phyloP scores from a whole-genome alignment of 2,888 invertebrate genomes.

The Colostygia pectinataria region DNA sequence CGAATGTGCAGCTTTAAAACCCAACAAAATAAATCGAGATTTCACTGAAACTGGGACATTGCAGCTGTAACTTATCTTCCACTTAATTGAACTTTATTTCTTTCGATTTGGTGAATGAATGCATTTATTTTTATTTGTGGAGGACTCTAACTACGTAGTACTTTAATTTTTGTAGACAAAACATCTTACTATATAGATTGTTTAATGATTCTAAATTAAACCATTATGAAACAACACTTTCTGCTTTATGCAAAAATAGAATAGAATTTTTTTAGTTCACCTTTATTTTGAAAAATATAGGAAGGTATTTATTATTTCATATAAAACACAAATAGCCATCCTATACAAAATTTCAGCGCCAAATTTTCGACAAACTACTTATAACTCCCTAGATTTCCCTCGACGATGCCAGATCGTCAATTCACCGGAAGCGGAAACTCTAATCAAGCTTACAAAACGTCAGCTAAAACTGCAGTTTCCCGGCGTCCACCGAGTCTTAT shows the following conservation, averaged over 20 bases:
- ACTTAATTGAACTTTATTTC: conserved; percentile 15
- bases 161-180: no score
- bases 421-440: conserved; percentile 39
- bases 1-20: conserved; percentile 44
- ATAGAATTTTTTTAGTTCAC: no score
- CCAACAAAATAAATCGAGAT: conserved; percentile 42
- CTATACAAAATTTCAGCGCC: no score
- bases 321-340: no score
- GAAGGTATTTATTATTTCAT: no score
- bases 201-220: no score
- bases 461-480: conserved; percentile 45
- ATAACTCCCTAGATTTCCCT: conserved; percentile 32
- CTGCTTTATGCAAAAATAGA: no score
- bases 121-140: not conserved
- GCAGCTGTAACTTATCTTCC: conserved; percentile 10
- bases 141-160: no score
- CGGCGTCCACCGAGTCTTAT: conserved; percentile 48
- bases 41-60: conserved; percentile 3
- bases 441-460: conserved; percentile 46
- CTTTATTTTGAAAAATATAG: no score
- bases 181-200: no score
- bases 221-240: no score
- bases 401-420: conserved; percentile 27
- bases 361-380: conserved; percentile 17
- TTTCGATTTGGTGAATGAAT: conserved; percentile 8